Base-by-base conservation (phyloP, 2,113 vertebrate genomes). In the Leucoraja erinaceus region DNA sequence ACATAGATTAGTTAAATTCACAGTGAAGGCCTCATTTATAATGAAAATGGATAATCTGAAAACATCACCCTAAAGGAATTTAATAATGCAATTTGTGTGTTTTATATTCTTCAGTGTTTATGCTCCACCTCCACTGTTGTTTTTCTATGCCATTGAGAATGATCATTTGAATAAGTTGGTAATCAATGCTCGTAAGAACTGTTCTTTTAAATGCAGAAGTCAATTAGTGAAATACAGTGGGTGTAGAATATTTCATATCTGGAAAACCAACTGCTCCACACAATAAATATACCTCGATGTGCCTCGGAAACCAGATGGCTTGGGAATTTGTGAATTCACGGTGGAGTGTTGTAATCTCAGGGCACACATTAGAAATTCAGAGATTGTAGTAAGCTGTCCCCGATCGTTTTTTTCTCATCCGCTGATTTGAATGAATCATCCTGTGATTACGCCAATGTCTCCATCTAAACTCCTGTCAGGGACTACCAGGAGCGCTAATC, bases 21-120 rank as follows among this genome's bases (percentile, higher is more conserved):
- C 90, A 91, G 90, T 91, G 90, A 91, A 72, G 90, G 90, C 72
- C 90, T 91, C 90, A 91, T 91, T 91, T 91, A 91, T 91, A 91
- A 91, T 91, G 90, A 91, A 91, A 54, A 74, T 91, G 70, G 72
- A 91, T 54, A 91, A 91, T 91, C 90, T 72, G 66, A 66, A 72
- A 91, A 91, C 33, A 91, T 91, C 90, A 91, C 68, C 90, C 90
- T 70, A 72, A 91, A 72, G 90, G 63, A 91, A 91, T 91, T 91
- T 91, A 91, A 91, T 91, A 91, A 91, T 91, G 63, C 33, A 91
- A 91, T 91, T 91, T 91, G 68, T 91, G 70, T 91, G 90, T 72
- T 91, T 91, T 91, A 33, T 91, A 28, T 91, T 91, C 90, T 91
- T 91, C 66, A 28, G 33, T 72, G n/a, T 70, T 91, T 72, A 25